These are phyloP conservation scores for Mythimna pallens DNA, from an alignment of 2,888 invertebrate species.

Conservation along the genomic window DNA sequence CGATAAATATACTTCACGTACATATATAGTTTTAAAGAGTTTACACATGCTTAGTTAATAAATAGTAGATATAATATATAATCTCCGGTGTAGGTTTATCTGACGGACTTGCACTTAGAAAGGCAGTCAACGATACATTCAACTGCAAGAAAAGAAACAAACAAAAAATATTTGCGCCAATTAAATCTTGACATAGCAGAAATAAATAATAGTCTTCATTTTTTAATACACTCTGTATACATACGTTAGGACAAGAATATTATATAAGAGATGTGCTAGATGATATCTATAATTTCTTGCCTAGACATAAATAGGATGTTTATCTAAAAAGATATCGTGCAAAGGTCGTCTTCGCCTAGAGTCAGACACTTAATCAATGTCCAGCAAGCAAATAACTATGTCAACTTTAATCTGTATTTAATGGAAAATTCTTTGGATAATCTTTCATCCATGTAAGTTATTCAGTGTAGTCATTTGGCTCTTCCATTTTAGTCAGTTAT, in stretches of 20 bases:
- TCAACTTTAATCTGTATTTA: constrained; percentile 13
- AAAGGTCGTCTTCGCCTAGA: constrained; percentile 23
- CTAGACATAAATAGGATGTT: constrained; percentile 28
- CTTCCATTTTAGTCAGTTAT: background rate
- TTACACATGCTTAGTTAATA: too few relatives aligned
- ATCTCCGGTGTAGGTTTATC: too few relatives aligned
- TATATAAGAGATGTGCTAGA: constrained; percentile 1
- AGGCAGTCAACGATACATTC: too few relatives aligned
- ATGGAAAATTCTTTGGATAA: constrained; percentile 12
- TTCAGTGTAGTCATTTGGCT: background rate
- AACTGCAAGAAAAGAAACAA: too few relatives aligned
- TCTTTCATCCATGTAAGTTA: background rate
- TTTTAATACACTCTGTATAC: too few relatives aligned
- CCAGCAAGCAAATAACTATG: constrained; percentile 10
- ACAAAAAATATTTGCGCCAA: too few relatives aligned
- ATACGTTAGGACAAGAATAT: constrained; percentile 1
- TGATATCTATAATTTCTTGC: constrained; percentile 22
- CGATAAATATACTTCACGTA: too few relatives aligned
- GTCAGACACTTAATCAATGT: constrained; percentile 33
- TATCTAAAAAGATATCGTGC: constrained; percentile 2
- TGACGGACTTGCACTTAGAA: too few relatives aligned
- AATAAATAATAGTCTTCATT: too few relatives aligned
- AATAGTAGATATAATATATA: too few relatives aligned
- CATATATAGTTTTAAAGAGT: too few relatives aligned
- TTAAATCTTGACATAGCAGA: too few relatives aligned